Evolutionary conservation across 1,140 invertebrate genomes (phyloP).

Genomic region (Lordiphosa stackelbergi): DNA sequence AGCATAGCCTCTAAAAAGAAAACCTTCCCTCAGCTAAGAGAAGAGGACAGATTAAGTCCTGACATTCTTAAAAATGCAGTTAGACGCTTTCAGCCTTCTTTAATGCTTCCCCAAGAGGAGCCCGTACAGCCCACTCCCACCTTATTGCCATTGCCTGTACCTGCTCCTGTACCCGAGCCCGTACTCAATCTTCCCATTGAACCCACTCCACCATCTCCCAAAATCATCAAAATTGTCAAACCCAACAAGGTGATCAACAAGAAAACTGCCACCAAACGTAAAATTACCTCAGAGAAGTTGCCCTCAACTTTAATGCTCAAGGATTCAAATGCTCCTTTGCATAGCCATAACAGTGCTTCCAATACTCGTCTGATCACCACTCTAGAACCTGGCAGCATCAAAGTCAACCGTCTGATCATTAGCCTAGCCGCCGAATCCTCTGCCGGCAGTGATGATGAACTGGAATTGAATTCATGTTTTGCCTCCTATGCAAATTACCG

Average conservation of each 20-base stretch:
- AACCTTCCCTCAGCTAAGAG: background rate
- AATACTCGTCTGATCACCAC: constrained; percentile 55
- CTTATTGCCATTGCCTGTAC: no score
- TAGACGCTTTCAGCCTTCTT: constrained; percentile 37
- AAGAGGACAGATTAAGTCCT: constrained; percentile 19
- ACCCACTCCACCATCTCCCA: constrained; percentile 12
- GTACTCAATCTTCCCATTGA: background rate
- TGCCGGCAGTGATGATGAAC: constrained; percentile 54
- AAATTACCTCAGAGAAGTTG: constrained; percentile 20
- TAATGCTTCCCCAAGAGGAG: background rate
- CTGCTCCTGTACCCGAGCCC: background rate
- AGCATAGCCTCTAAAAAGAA: constrained; percentile 49
- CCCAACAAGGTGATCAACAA: constrained; percentile 73
- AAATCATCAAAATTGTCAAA: constrained; percentile 67
- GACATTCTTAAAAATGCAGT: constrained; percentile 65
- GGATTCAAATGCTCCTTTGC: constrained; percentile 29
- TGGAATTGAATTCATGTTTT: constrained; percentile 35
- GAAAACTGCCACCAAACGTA: constrained; percentile 52
- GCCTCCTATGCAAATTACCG: constrained; percentile 27
- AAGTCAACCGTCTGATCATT: constrained; percentile 57
- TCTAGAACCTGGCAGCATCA: constrained; percentile 48
- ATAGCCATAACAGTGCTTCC: constrained; percentile 9
- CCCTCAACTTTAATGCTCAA: constrained; percentile 39
- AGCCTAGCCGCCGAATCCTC: constrained; percentile 46
- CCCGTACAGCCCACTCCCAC: no score